Evolutionary conservation across 2,888 invertebrate genomes (phyloP).

Genomic region (Micropterix aruncella): DNA sequence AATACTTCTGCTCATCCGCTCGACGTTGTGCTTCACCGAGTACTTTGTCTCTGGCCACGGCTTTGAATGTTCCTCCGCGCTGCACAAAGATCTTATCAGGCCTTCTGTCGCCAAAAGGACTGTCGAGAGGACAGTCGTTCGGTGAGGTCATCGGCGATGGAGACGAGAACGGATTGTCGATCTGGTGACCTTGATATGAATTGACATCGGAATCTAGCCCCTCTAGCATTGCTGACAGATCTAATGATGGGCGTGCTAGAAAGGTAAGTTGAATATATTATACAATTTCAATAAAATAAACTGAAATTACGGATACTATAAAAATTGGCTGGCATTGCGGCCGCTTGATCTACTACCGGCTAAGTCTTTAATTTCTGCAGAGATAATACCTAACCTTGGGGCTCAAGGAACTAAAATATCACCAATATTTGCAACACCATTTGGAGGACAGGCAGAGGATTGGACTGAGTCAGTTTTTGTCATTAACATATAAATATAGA

Average conservation of each 20-base stretch:
- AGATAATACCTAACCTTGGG: no score
- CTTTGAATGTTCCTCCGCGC: constrained; percentile 33
- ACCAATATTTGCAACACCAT: no score
- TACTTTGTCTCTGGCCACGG: constrained; percentile 32
- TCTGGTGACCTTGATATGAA: constrained; percentile 30
- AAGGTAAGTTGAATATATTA: constrained; percentile 1
- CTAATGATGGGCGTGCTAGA: constrained; percentile 28
- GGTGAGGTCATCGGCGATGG: constrained; percentile 37
- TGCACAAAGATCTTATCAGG: constrained; percentile 35
- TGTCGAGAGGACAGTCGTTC: constrained; percentile 26
- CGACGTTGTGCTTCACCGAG: constrained; percentile 27
- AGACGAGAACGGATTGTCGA: constrained; percentile 38
- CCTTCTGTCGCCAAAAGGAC: constrained; percentile 25
- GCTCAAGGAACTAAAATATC: no score
- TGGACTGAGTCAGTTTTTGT: no score
- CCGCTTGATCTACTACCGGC: no score
- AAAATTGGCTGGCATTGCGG: no score
- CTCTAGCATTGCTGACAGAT: constrained; percentile 30
- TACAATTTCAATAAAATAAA: neutral
- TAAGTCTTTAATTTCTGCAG: no score
- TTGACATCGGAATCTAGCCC: constrained; percentile 26
- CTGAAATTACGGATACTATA: neutral
- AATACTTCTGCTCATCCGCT: constrained; percentile 30
- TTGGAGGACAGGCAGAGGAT: no score
- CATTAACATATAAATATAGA: no score